A percentile compares a stretch with the other conserved stretches of the same genome.
These are phyloP conservation scores for Sula dactylatra DNA, from an alignment of 2,113 vertebrate genomes.

Conservation along the genomic window DNA sequence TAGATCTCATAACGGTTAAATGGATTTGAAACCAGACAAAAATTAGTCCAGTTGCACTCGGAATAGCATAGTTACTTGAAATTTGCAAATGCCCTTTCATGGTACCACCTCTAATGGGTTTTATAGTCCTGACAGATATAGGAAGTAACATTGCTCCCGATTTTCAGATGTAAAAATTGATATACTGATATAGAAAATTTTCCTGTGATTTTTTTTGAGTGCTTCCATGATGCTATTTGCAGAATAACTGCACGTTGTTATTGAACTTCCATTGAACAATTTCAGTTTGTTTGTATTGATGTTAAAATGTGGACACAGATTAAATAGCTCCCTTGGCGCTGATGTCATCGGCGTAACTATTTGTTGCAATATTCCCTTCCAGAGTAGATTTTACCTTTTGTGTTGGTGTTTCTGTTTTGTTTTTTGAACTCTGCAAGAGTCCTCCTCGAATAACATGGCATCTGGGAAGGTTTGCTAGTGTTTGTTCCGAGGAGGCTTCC, in stretches of 20 bases:
- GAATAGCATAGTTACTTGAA: background rate
- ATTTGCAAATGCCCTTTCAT: background rate
- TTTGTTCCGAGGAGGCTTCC: background rate
- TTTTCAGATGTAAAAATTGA: background rate
- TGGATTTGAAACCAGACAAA: background rate
- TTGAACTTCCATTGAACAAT: background rate
- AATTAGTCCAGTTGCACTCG: background rate
- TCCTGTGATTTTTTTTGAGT: background rate
- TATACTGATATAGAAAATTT: background rate
- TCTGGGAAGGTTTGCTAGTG: background rate
- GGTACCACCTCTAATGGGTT: background rate
- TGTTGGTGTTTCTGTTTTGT: background rate
- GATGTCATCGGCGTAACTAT: background rate
- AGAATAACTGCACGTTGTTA: background rate
- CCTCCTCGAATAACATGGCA: background rate
- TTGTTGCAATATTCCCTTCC: background rate
- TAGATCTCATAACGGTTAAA: background rate
- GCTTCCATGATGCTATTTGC: background rate
- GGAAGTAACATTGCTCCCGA: background rate
- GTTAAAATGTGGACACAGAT: background rate
- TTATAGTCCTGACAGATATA: background rate
- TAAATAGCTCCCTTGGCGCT: background rate
- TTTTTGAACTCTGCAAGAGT: background rate
- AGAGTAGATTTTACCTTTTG: background rate
- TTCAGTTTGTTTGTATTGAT: background rate